These are phyloP conservation scores for Xenopus borealis DNA, from an alignment of 2,113 vertebrate genomes.

Conservation along the genomic window DNA sequence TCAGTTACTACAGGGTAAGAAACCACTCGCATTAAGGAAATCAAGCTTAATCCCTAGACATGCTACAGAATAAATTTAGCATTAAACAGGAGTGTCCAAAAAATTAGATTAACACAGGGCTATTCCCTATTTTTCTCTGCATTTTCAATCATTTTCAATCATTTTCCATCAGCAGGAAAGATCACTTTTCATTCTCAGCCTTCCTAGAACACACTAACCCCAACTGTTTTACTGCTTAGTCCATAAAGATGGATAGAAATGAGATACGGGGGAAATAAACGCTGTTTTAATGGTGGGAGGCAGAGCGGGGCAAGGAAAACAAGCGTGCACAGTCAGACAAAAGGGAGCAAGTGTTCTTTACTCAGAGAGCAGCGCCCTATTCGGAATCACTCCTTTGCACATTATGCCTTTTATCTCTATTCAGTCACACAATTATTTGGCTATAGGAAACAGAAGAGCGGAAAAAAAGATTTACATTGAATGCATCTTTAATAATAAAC, in stretches of 20 bases:
- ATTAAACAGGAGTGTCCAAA: background rate
- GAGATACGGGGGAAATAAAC: constrained; percentile 48
- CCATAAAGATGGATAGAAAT: constrained; percentile 18
- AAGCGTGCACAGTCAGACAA: constrained; percentile 89
- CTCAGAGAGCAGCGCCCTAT: constrained; percentile 91
- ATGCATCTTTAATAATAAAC: constrained; percentile 96
- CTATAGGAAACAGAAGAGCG: constrained; percentile 86
- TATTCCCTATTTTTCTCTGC: no score
- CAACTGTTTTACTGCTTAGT: constrained; percentile 11
- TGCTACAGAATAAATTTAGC: constrained; percentile 1
- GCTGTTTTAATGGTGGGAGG: constrained; percentile 66
- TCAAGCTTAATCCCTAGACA: constrained; percentile 19
- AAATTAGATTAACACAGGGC: no score
- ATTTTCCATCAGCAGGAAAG: no score
- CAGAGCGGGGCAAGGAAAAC: constrained; percentile 81
- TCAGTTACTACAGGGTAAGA: constrained; percentile 56
- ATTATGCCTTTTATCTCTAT: constrained; percentile 95
- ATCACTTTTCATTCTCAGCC: no score
- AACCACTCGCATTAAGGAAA: constrained; percentile 53
- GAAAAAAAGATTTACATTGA: constrained; percentile 88
- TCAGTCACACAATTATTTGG: constrained; percentile 98
- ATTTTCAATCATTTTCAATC: no score
- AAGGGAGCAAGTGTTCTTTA: constrained; percentile 97
- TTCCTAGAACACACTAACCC: no score
- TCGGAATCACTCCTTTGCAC: constrained; percentile 92